Conservation (phyloP, 2,113 vertebrate species). For the Sialia sialis region DNA sequence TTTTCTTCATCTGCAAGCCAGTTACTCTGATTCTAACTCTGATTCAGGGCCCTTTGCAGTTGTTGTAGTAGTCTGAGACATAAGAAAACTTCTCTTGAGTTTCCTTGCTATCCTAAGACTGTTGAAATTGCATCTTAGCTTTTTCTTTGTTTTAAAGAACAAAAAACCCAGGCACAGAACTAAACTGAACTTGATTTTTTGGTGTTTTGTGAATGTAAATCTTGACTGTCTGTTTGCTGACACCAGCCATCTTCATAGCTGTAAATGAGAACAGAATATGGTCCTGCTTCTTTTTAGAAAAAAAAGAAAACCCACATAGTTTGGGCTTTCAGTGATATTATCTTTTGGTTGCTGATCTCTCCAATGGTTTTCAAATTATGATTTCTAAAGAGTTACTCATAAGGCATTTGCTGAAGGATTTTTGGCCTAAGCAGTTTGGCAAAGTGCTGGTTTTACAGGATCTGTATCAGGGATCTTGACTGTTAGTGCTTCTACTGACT, state of each 20-base stretch:
- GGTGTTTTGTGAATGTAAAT: constrained; percentile 5
- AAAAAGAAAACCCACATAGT: neutral
- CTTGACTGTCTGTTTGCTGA: constrained; percentile 1
- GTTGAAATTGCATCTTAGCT: neutral
- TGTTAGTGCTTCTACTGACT: neutral
- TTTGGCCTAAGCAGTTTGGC: constrained; percentile 23
- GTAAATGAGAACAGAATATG: constrained; percentile 7
- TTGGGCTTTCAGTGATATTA: neutral
- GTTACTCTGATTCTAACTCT: neutral
- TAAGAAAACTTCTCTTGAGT: neutral
- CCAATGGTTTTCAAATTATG: constrained; percentile 24
- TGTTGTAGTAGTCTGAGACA: neutral
- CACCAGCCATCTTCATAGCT: neutral
- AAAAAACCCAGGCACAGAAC: neutral
- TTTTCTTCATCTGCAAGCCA: constrained; percentile 20
- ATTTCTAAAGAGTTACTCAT: constrained; percentile 12
- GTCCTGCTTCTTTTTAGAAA: neutral
- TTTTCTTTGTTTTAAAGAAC: neutral
- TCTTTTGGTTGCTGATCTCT: constrained; percentile 30
- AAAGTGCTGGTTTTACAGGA: neutral
- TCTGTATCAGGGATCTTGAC: neutral
- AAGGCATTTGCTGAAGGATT: constrained; percentile 41
- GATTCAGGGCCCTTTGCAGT: neutral
- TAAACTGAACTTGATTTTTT: neutral
- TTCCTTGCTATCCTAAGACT: neutral